A percentile compares a stretch with the other conserved stretches of the same genome.
These are phyloP conservation scores for Heteronetta atricapilla DNA, from an alignment of 2,113 vertebrate genomes.

Conservation along the genomic window DNA sequence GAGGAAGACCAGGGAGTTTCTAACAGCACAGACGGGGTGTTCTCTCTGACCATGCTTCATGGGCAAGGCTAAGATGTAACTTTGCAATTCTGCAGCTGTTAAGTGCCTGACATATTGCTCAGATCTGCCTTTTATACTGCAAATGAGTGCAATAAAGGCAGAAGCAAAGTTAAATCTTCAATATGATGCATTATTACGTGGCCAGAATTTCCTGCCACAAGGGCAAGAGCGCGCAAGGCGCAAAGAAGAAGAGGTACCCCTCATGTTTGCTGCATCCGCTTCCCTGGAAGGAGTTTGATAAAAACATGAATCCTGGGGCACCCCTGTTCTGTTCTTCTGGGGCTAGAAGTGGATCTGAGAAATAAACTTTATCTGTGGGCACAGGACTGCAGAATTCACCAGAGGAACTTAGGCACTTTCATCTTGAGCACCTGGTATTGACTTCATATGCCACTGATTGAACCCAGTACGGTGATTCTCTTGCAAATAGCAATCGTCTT, in stretches of 20 bases:
- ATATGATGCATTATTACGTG: not conserved
- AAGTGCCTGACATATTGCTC: not conserved
- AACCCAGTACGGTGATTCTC: not conserved
- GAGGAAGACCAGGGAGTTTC: not conserved
- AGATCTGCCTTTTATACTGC: not conserved
- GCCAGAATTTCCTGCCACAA: not conserved
- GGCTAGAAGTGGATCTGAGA: not conserved
- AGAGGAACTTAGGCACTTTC: not conserved
- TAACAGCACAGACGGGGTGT: accelerated
- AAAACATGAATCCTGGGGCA: not conserved
- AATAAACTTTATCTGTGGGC: not conserved
- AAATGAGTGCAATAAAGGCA: not conserved
- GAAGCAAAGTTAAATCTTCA: not conserved
- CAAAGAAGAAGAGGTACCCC: not conserved
- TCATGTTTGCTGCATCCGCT: not conserved
- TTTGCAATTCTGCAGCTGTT: not conserved
- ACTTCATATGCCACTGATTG: not conserved
- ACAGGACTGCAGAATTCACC: not conserved
- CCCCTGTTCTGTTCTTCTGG: not conserved
- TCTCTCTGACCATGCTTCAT: not conserved
- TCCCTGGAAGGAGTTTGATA: not conserved
- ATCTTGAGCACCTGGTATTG: not conserved
- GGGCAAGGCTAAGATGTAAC: not conserved
- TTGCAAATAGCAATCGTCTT: not conserved
- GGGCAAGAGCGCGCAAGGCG: not conserved